Evolutionary conservation across 2,888 invertebrate species (phyloP).

Genomic region (Zhengitettix transpicula): DNA sequence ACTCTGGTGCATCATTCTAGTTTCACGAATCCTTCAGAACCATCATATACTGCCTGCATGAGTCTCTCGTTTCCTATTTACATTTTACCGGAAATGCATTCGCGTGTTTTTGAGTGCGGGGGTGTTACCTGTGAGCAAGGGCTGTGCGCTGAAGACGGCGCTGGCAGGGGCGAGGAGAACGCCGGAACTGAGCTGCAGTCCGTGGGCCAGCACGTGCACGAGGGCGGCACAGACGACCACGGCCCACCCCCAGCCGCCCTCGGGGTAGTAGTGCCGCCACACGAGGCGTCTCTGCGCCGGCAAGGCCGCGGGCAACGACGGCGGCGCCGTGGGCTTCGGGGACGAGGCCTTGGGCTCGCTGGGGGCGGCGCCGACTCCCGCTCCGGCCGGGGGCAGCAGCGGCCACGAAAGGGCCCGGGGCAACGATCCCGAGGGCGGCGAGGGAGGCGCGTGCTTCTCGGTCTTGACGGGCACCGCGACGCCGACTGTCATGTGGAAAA

Average conservation of each 20-base stretch:
- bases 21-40: no score
- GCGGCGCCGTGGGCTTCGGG: background rate
- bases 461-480: no score
- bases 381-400: background rate
- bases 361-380: no score
- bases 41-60: no score
- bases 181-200: conserved; percentile 49
- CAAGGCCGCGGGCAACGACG: background rate
- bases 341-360: no score
- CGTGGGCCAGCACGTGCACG: conserved; percentile 56
- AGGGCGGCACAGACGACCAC: conserved; percentile 54
- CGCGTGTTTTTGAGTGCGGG: no score
- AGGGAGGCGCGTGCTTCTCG: no score
- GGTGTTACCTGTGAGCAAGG: conserved; percentile 5
- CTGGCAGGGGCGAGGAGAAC: conserved; percentile 21
- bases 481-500: no score
- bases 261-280: conserved; percentile 65
- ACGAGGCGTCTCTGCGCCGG: conserved; percentile 33
- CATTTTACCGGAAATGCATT: no score
- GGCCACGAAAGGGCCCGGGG: background rate
- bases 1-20: no score
- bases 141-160: conserved; percentile 7
- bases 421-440: background rate
- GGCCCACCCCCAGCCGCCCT: conserved; percentile 79
- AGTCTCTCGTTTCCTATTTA: no score